Percentiles rank a stretch among this genome's conserved stretches.
Conservation (phyloP, 37 sponge, comb jelly and placozoan species). For the Bolinopsis microptera region DNA sequence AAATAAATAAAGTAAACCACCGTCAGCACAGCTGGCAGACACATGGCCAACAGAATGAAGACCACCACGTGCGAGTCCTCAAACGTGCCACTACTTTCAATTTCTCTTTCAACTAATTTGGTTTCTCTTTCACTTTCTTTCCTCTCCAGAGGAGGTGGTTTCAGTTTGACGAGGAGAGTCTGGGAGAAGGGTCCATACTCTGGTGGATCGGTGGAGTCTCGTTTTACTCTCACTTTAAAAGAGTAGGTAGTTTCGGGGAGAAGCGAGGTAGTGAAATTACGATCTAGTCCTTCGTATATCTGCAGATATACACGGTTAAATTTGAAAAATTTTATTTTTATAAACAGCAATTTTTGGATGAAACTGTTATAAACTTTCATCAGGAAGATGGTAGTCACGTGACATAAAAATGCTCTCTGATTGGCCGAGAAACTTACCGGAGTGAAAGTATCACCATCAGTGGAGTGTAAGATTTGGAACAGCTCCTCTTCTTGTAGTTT, state of each 20-base stretch:
- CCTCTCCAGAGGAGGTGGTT: background rate
- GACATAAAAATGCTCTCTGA: no score
- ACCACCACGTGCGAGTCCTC: background rate
- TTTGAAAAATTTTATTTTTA: no score
- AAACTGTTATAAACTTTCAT: no score
- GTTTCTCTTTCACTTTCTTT: background rate
- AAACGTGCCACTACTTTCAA: background rate
- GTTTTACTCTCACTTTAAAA: slow-evolving; percentile 35
- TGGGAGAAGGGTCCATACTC: slow-evolving; percentile 7
- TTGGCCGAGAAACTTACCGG: background rate
- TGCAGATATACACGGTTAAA: background rate
- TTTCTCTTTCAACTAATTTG: background rate
- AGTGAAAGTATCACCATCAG: background rate
- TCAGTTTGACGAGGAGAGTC: slow-evolving; percentile 26
- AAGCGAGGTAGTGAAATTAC: background rate
- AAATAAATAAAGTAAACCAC: slow-evolving; percentile 30
- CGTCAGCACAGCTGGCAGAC: slow-evolving; percentile 6
- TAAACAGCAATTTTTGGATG: no score
- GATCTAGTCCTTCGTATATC: slow-evolving; percentile 31
- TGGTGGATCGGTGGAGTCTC: background rate
- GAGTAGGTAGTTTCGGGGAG: background rate
- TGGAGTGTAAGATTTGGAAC: background rate
- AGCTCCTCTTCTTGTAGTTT: slow-evolving; percentile 9
- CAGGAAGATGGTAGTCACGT: no score
- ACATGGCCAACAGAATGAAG: background rate